Conservation (phyloP, 2,113 vertebrate genomes). For the Microtus ochrogaster region DNA sequence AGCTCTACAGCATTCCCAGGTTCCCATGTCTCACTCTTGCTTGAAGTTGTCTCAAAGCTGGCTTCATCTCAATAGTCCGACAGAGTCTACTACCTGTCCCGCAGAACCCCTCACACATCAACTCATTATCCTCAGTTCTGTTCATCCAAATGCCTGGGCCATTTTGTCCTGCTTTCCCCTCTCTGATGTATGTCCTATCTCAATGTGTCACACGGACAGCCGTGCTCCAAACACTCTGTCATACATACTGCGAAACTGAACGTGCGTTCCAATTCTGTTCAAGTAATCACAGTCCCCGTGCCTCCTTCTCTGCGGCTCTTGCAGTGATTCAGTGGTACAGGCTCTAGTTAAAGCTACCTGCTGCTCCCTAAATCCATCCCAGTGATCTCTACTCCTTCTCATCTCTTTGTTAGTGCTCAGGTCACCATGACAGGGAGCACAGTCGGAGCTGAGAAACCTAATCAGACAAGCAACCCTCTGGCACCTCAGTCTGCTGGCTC, state of each 20-base stretch:
- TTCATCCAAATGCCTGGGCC: not conserved
- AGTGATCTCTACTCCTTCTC: not conserved
- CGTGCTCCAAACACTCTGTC: not conserved
- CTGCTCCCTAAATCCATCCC: not conserved
- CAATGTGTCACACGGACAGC: not conserved
- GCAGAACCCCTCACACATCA: not conserved
- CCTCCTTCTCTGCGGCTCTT: not conserved
- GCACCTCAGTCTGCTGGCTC: not conserved
- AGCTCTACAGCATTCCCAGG: not conserved
- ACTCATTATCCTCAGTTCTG: not conserved
- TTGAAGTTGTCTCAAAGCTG: not conserved
- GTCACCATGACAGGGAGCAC: not conserved
- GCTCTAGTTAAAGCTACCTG: not conserved
- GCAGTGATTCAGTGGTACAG: rapidly evolving
- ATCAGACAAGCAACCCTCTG: not conserved
- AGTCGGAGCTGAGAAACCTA: not conserved
- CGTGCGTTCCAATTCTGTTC: not conserved
- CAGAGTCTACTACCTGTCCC: not conserved
- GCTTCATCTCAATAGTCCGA: not conserved
- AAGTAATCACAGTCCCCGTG: not conserved
- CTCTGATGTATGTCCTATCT: not conserved
- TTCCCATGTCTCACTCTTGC: not conserved
- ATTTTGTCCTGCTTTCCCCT: not conserved
- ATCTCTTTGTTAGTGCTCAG: not conserved
- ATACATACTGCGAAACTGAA: not conserved